Conservation (phyloP, 2,113 vertebrate species). For the Scartelaos histophorus region DNA sequence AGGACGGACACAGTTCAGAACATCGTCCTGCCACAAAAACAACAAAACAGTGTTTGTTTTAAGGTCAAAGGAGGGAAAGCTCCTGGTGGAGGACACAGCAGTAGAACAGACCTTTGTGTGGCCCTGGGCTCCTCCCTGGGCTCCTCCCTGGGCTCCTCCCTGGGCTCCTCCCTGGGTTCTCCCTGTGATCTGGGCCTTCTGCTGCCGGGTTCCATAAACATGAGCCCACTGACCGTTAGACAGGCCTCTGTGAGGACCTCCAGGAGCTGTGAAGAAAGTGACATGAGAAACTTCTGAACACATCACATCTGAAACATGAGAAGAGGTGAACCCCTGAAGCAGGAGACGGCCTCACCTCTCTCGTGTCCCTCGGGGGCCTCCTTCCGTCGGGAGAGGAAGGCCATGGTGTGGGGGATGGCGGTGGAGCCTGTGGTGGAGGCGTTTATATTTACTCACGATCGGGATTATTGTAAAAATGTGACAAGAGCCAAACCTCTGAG, state of each 20-base stretch:
- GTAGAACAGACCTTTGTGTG: background rate
- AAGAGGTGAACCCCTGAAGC: no score
- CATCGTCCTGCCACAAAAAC: constrained; percentile 41
- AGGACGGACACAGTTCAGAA: constrained; percentile 23
- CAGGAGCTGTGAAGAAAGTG: background rate
- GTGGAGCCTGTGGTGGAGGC: constrained; percentile 35
- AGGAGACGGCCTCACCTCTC: constrained; percentile 1
- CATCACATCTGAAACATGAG: background rate
- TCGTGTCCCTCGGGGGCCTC: constrained; percentile 11
- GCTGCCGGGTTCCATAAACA: background rate
- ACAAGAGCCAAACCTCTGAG: constrained; percentile 47
- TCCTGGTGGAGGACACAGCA: background rate
- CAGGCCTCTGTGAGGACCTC: background rate
- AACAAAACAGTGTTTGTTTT: no score
- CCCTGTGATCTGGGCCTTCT: background rate
- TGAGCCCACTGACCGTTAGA: background rate
- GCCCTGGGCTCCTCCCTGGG: background rate
- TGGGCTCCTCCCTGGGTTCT: background rate
- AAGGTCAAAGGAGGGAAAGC: background rate
- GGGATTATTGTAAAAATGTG: no score
- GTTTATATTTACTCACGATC: background rate
- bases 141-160: background rate
- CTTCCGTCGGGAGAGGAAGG: constrained; percentile 38
- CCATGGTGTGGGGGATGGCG: constrained; percentile 53
- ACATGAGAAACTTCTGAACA: background rate